These are phyloP conservation scores for Sphinx pinastri DNA, from an alignment of 2,888 invertebrate species.

Conservation along the genomic window DNA sequence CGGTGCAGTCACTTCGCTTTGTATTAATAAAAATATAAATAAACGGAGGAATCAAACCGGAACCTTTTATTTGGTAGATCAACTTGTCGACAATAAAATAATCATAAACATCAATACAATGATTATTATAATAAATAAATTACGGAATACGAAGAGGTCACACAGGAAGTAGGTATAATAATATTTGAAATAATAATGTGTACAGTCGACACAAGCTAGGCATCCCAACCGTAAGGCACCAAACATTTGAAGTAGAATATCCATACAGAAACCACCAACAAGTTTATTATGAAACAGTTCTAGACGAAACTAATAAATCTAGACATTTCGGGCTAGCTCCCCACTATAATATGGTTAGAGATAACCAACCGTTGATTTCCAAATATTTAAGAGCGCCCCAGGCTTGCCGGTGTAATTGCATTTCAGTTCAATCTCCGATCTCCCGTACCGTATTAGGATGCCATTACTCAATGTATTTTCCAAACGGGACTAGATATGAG, in stretches of 20 bases:
- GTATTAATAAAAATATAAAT: too few species aligned
- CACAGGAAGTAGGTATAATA: too few species aligned
- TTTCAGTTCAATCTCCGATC: conserved; percentile 49
- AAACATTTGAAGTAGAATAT: neutral
- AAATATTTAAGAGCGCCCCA: conserved; percentile 52
- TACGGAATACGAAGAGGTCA: too few species aligned
- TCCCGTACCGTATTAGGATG: conserved; percentile 44
- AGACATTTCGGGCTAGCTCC: conserved; percentile 36
- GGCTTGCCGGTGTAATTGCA: conserved; percentile 50
- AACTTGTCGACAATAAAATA: too few species aligned
- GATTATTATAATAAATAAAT: too few species aligned
- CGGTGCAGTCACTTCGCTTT: too few species aligned
- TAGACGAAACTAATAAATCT: conserved; percentile 9
- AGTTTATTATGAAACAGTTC: neutral
- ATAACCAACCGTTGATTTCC: conserved; percentile 48
- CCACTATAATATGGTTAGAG: conserved; percentile 42
- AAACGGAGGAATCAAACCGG: too few species aligned
- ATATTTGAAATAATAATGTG: too few species aligned
- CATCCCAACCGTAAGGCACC: too few species aligned
- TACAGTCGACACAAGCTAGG: too few species aligned
- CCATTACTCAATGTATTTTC: conserved; percentile 43
- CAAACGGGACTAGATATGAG: conserved; percentile 27
- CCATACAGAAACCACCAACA: neutral
- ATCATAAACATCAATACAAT: too few species aligned
- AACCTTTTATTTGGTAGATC: too few species aligned